Conservation (phyloP, 2,888 invertebrate species). For the Cryptocheilus praepositus region DNA sequence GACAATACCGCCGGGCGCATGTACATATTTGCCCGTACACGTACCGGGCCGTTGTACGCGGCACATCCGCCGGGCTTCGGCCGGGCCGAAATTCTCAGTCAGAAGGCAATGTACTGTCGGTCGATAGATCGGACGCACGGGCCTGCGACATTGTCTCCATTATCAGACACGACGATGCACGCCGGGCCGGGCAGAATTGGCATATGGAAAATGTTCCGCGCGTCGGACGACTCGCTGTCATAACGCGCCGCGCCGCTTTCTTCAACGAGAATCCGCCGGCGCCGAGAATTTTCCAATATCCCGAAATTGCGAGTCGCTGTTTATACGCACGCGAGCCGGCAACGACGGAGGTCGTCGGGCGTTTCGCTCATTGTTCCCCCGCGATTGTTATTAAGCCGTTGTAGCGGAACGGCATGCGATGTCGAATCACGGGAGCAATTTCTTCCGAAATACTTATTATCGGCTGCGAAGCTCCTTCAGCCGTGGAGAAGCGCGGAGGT, state of each 20-base stretch:
- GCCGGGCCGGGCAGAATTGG: constrained; percentile 18
- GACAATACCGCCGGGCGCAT: background rate
- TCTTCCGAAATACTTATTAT: constrained; percentile 39
- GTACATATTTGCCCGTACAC: background rate
- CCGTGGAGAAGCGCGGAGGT: background rate
- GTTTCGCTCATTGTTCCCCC: constrained; percentile 30
- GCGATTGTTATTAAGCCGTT: constrained; percentile 49
- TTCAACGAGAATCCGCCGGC: background rate
- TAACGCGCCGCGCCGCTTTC: constrained; percentile 10
- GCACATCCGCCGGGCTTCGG: too few species aligned
- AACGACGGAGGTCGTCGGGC: constrained; percentile 19
- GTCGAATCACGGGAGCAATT: constrained; percentile 42
- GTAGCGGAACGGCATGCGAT: constrained; percentile 30
- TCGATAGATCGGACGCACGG: constrained; percentile 39
- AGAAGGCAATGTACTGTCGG: constrained; percentile 52
- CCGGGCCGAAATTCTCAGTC: constrained; percentile 39
- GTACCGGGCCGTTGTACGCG: constrained; percentile 16
- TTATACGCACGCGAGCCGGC: constrained; percentile 22
- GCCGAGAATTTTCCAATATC: constrained; percentile 38
- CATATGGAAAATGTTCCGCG: constrained; percentile 21
- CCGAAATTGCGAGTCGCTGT: constrained; percentile 26
- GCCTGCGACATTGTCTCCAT: constrained; percentile 17
- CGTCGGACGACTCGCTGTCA: background rate
- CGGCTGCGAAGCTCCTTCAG: constrained; percentile 10
- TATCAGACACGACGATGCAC: constrained; percentile 17